Evolutionary conservation across 2,797 vertebrate species (phyloP).

Genomic region (Platyrinchus mystaceus): DNA sequence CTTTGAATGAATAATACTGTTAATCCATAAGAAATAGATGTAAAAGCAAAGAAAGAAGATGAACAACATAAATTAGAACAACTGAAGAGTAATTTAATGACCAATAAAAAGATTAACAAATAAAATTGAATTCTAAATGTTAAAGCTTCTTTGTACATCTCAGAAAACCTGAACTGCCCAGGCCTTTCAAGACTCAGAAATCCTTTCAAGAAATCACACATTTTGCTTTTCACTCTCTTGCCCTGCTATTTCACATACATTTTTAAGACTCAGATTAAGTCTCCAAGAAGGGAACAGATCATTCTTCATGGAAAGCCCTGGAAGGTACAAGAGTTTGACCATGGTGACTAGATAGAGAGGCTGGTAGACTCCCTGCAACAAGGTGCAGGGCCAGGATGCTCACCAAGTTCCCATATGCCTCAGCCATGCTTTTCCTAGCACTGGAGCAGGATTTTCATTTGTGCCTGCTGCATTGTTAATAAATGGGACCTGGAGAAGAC

Average conservation of each 20-base stretch:
- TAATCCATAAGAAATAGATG: background rate
- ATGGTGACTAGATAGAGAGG: background rate
- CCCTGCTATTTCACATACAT: background rate
- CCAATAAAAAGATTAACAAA: background rate
- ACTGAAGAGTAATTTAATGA: background rate
- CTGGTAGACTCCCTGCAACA: background rate
- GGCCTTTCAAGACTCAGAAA: background rate
- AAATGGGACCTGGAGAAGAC: background rate
- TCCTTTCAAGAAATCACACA: background rate
- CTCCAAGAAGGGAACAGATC: background rate
- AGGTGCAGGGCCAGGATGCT: no score
- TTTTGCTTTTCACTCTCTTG: background rate
- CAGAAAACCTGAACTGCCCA: background rate
- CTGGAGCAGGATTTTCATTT: background rate
- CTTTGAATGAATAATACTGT: background rate
- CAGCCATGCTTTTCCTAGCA: background rate
- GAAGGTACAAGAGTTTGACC: background rate
- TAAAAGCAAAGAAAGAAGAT: background rate
- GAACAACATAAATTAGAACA: background rate
- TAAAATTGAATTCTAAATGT: background rate
- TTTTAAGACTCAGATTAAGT: background rate
- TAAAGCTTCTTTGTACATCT: background rate
- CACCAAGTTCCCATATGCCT: rapidly evolving
- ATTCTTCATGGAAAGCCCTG: background rate
- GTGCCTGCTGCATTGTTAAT: background rate